phyloP scores from a whole-genome alignment of 2,113 vertebrate genomes.

The Saccopteryx leptura region DNA sequence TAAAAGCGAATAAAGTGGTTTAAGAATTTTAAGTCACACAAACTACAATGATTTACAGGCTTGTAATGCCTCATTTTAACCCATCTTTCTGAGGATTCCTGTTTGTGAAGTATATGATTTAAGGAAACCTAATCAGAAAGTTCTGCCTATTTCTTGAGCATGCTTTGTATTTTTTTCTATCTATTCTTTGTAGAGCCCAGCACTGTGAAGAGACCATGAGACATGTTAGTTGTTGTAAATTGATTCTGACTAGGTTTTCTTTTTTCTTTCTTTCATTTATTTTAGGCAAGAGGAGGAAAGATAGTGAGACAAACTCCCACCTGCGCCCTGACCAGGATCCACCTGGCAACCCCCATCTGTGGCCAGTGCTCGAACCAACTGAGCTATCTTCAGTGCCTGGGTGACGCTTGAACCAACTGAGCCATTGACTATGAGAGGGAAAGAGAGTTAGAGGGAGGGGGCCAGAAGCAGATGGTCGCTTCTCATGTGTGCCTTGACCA shows the following conservation, averaged over 20 bases:
- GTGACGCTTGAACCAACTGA: too few relatives aligned
- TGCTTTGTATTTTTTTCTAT: background rate
- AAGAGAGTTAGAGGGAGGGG: too few relatives aligned
- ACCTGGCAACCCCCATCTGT: too few relatives aligned
- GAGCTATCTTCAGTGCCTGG: too few relatives aligned
- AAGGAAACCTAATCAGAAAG: background rate
- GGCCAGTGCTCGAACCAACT: too few relatives aligned
- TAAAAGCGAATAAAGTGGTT: background rate
- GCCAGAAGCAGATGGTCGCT: too few relatives aligned
- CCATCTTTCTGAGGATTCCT: background rate
- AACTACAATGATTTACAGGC: background rate
- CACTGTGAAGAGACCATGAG: background rate
- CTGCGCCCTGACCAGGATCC: too few relatives aligned
- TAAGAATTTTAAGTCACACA: conserved; percentile 2
- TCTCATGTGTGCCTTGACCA: too few relatives aligned
- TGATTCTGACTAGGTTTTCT: background rate
- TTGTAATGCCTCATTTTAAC: background rate
- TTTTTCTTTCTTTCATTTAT: too few relatives aligned
- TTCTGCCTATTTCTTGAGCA: background rate
- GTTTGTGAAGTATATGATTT: background rate
- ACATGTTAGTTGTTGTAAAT: background rate
- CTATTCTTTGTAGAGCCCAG: background rate
- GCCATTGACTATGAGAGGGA: too few relatives aligned
- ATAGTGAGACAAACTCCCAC: too few relatives aligned
- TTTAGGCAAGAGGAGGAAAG: too few relatives aligned